Conservation (phyloP, 1,140 invertebrate genomes). For the Trachelipus rathkii region DNA sequence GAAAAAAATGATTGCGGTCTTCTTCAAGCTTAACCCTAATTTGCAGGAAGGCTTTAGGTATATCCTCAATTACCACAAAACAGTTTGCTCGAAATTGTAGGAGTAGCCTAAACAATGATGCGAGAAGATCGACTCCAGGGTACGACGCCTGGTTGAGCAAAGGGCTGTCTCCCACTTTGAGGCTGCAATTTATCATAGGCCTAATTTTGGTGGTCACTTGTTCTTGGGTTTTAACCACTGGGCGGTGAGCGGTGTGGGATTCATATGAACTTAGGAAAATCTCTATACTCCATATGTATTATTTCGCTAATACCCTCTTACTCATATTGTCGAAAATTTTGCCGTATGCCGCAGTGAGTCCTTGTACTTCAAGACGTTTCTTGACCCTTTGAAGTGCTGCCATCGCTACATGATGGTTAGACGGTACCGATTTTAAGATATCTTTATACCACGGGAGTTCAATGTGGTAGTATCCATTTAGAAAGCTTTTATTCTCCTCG, state of each 20-base stretch:
- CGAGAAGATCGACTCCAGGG: slow-evolving; percentile 22
- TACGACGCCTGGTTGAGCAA: slow-evolving; percentile 26
- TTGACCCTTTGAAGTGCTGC: no score
- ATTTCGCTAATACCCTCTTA: no score
- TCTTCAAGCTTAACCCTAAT: slow-evolving; percentile 13
- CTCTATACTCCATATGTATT: no score
- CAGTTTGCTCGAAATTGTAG: slow-evolving; percentile 14
- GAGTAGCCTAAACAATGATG: not conserved
- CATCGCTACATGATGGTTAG: no score
- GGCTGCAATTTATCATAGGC: slow-evolving; percentile 30
- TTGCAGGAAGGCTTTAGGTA: slow-evolving; percentile 27
- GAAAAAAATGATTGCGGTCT: no score
- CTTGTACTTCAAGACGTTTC: no score
- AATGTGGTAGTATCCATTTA: no score
- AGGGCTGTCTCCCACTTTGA: slow-evolving; percentile 21
- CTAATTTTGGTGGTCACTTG: not conserved
- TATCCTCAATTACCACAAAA: slow-evolving; percentile 24
- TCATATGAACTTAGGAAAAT: not conserved
- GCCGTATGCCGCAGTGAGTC: no score
- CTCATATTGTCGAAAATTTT: no score
- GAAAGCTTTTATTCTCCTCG: no score
- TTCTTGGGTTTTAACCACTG: not conserved
- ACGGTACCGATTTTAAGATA: no score
- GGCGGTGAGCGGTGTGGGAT: not conserved
- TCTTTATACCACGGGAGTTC: no score